Conservation (phyloP, 2,797 vertebrate genomes). For the Pseudochirops corinnae region DNA sequence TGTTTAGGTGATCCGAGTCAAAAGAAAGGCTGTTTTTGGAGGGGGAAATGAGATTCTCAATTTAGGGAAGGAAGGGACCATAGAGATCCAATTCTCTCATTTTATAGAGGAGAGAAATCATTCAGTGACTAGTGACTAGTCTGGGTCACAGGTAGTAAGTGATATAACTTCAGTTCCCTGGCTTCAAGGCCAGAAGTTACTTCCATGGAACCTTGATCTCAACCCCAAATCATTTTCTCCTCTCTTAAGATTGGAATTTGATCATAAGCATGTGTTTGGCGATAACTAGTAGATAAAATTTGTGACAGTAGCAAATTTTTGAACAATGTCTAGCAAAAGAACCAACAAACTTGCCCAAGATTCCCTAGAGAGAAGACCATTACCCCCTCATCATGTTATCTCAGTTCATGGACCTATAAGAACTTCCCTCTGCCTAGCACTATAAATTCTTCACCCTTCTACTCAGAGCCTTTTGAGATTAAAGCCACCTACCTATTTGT, state of each 20-base stretch:
- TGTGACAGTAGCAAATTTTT: background rate
- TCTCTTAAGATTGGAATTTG: background rate
- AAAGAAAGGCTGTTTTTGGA: background rate
- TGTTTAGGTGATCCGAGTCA: background rate
- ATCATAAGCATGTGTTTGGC: background rate
- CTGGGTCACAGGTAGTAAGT: background rate
- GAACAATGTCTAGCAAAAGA: background rate
- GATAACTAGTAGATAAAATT: background rate
- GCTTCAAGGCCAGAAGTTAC: background rate
- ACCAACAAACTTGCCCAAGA: background rate
- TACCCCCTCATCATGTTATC: background rate
- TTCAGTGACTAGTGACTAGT: background rate
- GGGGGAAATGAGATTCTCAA: fast-evolving
- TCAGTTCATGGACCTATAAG: background rate
- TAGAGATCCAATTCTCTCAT: background rate
- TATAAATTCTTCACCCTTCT: background rate
- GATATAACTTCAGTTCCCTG: background rate
- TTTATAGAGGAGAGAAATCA: background rate
- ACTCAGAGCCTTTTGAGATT: background rate
- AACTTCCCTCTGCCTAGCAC: background rate
- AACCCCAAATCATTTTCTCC: background rate
- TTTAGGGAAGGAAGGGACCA: background rate
- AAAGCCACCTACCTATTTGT: background rate
- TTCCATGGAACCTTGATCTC: background rate
- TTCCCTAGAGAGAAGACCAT: background rate